A percentile compares a stretch with the other conserved stretches of the same genome.
Evolutionary conservation across 2,888 invertebrate species (phyloP).

Genomic region (Timema cristinae): DNA sequence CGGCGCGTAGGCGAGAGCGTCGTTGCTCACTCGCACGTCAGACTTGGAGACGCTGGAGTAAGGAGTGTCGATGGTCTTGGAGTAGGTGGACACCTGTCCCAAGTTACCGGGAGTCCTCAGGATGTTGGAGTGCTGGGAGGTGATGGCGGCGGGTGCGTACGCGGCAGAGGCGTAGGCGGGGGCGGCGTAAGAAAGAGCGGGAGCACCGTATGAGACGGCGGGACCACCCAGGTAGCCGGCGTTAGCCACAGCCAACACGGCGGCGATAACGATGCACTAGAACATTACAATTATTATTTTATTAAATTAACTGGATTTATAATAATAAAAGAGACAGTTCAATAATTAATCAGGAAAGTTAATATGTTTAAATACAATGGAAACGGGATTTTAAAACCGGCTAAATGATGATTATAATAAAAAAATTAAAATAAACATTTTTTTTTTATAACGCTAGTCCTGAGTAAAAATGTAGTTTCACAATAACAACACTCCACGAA

Average conservation of each 20-base stretch:
- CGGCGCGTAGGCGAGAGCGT: constrained; percentile 27
- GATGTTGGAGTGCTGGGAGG: constrained; percentile 33
- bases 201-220: constrained; percentile 33
- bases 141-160: constrained; percentile 34
- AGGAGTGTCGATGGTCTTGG: constrained; percentile 67
- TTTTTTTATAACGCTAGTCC: too few relatives aligned
- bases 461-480: too few relatives aligned
- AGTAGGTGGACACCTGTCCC: constrained; percentile 61
- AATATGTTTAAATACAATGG: too few relatives aligned
- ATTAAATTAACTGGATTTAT: too few relatives aligned
- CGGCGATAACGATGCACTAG: constrained; percentile 28
- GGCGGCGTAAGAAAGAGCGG: constrained; percentile 13
- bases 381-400: too few relatives aligned
- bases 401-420: too few relatives aligned
- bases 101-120: constrained; percentile 62
- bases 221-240: constrained; percentile 33
- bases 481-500: too few relatives aligned
- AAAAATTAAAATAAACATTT: too few relatives aligned
- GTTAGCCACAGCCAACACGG: constrained; percentile 36
- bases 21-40: constrained; percentile 55
- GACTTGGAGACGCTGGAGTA: constrained; percentile 67
- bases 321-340: too few relatives aligned
- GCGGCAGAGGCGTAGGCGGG: constrained; percentile 17
- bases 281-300: neutral
- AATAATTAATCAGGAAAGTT: too few relatives aligned